phyloP scores from a whole-genome alignment of 1,140 invertebrate species.

The Heterodera carotae region DNA sequence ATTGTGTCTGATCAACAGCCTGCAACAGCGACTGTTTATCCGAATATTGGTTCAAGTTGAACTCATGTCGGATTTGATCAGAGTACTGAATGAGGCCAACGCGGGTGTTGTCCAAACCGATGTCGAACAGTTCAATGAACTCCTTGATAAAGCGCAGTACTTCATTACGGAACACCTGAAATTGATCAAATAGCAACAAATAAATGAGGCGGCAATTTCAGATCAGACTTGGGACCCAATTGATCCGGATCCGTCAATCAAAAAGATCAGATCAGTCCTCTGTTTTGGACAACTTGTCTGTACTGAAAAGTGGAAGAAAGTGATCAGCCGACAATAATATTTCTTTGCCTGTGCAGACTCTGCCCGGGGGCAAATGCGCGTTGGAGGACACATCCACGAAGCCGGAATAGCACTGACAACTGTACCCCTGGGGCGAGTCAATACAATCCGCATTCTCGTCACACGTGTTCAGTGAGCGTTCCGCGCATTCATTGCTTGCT shows the following conservation, averaged over 20 bases:
- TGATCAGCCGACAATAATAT: conserved; percentile 26
- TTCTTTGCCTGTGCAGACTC: conserved; percentile 60
- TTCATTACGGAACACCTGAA: conserved; percentile 29
- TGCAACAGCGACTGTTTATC: conserved; percentile 56
- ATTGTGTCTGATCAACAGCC: conserved; percentile 59
- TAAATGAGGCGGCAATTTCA: neutral
- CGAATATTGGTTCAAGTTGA: conserved; percentile 45
- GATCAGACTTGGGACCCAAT: conserved; percentile 61
- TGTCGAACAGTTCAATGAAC: conserved; percentile 64
- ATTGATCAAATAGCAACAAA: neutral
- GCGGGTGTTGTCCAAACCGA: conserved; percentile 61
- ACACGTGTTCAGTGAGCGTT: conserved; percentile 61
- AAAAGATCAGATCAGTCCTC: conserved; percentile 52
- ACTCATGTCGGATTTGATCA: conserved; percentile 63
- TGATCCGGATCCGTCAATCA: conserved; percentile 64
- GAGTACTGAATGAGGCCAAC: conserved; percentile 65
- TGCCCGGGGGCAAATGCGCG: conserved; percentile 62
- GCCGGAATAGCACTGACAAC: conserved; percentile 66
- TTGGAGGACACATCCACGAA: conserved; percentile 64
- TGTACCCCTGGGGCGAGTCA: conserved; percentile 65
- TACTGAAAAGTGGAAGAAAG: conserved; percentile 11
- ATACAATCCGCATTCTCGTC: conserved; percentile 66
- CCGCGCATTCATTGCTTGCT: conserved; percentile 64
- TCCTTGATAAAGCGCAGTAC: conserved; percentile 60
- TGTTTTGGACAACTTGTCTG: conserved; percentile 31